Evolutionary conservation across 2,797 vertebrate genomes (phyloP), one percentile per base, ranked within the genome.

Genomic region (Falco columbarius): DNA sequence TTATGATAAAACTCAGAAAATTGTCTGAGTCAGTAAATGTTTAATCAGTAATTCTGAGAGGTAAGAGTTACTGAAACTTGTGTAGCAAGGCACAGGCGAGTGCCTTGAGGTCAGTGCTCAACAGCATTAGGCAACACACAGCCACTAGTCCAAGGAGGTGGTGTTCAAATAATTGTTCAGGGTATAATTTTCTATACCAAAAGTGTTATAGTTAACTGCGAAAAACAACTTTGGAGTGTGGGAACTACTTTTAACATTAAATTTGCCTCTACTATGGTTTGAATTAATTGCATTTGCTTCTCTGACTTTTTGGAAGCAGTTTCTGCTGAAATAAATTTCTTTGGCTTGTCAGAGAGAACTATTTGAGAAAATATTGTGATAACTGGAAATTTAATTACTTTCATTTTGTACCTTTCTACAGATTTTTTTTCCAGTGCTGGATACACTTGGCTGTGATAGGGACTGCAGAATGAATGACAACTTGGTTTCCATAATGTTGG

Each of bases 361-460:
- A 67, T 70, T 88, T 62, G 47, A 95, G 87, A 93, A 94, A 95
- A 95, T 84, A 91, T 65, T 88, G 65, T 91, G 82, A 94, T 87
- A 97, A 95, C 71, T 91, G 83, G 81, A 94, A 95, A 95, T 89
- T 44, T 54, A 88, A 79, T 92, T 94, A 73, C 71, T 95, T 94
- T 92, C 16, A 85, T 87, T 95, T 95, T 74, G 63, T 82, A 89
- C 52, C 19, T 87, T 89, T 95, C 73, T 84, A 49, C 26, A 70
- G 42, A 76, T 36, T 70, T 93, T 93, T 93, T 96, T 95, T 79
- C 74, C 83, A 81, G 36, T 65, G 55, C 55, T 89, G 90, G 49
- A 86, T 94, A 76, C 70, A 51, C 40, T 95, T 95, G 75, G 51
- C 81, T 90, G 59, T 81, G 80, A 86, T 59, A 84, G 59, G n/a